Conservation (phyloP, 2,888 invertebrate genomes). For the Erannis defoliaria region DNA sequence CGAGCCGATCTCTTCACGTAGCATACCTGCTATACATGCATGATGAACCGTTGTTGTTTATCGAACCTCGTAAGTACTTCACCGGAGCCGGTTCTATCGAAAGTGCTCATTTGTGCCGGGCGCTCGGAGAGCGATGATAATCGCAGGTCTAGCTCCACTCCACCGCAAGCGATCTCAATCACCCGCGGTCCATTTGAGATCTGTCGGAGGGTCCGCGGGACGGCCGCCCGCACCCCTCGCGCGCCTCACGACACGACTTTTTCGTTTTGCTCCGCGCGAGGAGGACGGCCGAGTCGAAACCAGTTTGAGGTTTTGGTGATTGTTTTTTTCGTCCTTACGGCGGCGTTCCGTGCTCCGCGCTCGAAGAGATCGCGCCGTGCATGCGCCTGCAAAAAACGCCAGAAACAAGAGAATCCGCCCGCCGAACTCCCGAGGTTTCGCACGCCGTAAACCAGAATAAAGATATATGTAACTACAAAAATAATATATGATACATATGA, state of each 20-base stretch:
- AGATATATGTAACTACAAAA: conserved; percentile 60
- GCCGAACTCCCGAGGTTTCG: conserved; percentile 73
- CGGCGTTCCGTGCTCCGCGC: conserved; percentile 57
- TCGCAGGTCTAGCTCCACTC: conserved; percentile 49
- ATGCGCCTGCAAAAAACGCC: conserved; percentile 70
- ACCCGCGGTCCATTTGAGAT: conserved; percentile 68
- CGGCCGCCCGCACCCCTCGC: conserved; percentile 47
- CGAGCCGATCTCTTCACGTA: conserved; percentile 45
- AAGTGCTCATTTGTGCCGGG: conserved; percentile 58
- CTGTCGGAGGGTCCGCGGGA: conserved; percentile 58
- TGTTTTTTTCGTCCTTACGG: conserved; percentile 77
- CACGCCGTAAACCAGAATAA: conserved; percentile 68
- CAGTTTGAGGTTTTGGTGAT: conserved; percentile 80
- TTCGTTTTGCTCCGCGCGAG: conserved; percentile 76
- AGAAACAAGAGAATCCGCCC: conserved; percentile 65
- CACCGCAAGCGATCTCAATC: conserved; percentile 64
- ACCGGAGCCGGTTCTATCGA: conserved; percentile 43
- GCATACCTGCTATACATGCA: conserved; percentile 41
- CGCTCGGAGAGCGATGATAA: conserved; percentile 50
- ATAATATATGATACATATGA: conserved; percentile 59
- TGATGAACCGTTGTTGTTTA: conserved; percentile 25
- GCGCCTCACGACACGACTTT: conserved; percentile 70
- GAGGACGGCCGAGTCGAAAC: conserved; percentile 76
- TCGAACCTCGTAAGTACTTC: conserved; percentile 48
- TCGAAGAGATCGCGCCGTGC: conserved; percentile 62